phyloP scores from a whole-genome alignment of 1,140 invertebrate genomes.

The Drosophila malerkotliana region DNA sequence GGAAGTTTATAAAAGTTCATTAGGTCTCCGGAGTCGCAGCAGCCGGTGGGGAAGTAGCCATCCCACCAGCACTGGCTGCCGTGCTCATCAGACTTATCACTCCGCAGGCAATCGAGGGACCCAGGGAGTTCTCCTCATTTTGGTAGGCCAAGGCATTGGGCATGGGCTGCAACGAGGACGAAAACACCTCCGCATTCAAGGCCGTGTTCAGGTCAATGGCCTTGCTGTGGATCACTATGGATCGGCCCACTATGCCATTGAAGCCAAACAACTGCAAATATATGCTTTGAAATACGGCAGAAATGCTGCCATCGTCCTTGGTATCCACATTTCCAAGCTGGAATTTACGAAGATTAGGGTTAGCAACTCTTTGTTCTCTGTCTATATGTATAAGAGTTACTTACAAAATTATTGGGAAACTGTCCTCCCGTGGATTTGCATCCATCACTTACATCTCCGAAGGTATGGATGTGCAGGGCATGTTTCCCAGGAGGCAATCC shows the following conservation, averaged over 20 bases:
- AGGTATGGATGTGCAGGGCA: constrained; percentile 91
- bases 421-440: constrained; percentile 85
- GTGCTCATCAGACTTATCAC: constrained; percentile 80
- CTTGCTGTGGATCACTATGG: constrained; percentile 80
- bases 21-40: constrained; percentile 13
- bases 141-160: constrained; percentile 73
- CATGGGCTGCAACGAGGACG: constrained; percentile 59
- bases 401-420: constrained; percentile 83
- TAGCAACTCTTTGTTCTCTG: too few relatives aligned
- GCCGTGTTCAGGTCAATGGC: constrained; percentile 78
- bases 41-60: neutral
- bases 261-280: constrained; percentile 78
- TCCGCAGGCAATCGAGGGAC: constrained; percentile 72
- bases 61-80: constrained; percentile 3
- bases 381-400: too few relatives aligned
- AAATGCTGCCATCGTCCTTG: constrained; percentile 77
- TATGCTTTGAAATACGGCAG: constrained; percentile 66
- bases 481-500: constrained; percentile 87
- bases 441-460: constrained; percentile 88
- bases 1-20: constrained; percentile 8
- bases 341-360: neutral
- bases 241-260: constrained; percentile 80
- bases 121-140: constrained; percentile 79
- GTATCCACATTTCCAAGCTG: constrained; percentile 81
- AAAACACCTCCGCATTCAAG: constrained; percentile 79